Evolutionary conservation across 2,113 vertebrate genomes (phyloP).

Genomic region (Sarotherodon lohbergeri): DNA sequence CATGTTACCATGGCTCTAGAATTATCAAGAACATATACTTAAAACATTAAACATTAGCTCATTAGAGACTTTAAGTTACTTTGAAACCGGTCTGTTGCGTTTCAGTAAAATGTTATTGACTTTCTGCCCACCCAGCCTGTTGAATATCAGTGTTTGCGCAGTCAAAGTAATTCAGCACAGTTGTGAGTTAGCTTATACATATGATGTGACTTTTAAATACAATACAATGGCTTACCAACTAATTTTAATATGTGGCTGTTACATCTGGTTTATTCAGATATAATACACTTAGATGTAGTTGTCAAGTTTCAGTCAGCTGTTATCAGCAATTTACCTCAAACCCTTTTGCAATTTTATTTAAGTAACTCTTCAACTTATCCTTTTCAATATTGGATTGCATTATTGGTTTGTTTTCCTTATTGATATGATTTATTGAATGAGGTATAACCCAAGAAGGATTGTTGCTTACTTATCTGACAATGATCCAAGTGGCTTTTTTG

Average conservation of each 20-base stretch:
- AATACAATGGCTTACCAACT: neutral
- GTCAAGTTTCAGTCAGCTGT: too few species aligned
- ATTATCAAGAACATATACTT: neutral
- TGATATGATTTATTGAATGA: too few species aligned
- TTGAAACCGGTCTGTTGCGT: neutral
- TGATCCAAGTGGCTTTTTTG: neutral
- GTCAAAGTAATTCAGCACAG: neutral
- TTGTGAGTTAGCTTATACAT: neutral
- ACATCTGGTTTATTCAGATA: neutral
- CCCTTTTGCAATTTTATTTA: too few species aligned
- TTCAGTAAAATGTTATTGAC: neutral
- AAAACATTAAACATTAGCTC: neutral
- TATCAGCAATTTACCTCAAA: too few species aligned
- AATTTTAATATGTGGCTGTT: neutral
- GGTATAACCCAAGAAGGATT: neutral
- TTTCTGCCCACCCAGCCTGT: neutral
- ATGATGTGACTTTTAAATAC: neutral
- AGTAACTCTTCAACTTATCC: too few species aligned
- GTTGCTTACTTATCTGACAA: rapidly evolving
- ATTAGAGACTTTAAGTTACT: neutral
- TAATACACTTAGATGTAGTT: too few species aligned
- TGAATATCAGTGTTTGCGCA: neutral
- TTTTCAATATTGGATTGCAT: too few species aligned
- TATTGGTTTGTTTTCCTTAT: too few species aligned
- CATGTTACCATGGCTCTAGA: neutral